Base-by-base conservation (phyloP, 2,888 invertebrate genomes). In the Myathropa florea region DNA sequence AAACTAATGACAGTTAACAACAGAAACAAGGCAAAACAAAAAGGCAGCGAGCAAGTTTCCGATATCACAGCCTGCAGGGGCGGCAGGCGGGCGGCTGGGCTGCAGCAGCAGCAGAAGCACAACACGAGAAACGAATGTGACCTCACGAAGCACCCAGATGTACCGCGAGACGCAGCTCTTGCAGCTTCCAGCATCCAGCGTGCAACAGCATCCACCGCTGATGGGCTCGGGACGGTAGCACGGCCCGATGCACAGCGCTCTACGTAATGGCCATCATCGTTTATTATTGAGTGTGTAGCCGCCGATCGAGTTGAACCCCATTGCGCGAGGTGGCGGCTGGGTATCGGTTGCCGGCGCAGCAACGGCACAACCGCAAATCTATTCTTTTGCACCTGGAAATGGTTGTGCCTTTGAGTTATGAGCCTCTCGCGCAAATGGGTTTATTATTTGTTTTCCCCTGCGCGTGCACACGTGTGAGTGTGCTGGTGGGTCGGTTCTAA, bases 311-410 rank as follows among this genome's bases (percentile, higher is more conserved):
- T 86, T 86, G 86, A 86, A 86, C 86, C 83, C 86, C 86, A 83
- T 82, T 78, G 82, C 75, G 60, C 63, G 21, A 71, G 70, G 33
- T 65, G 36, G 9, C 28, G 33, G 24, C 26, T 23, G 61, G 61
- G 57, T 23, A 24, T 23, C 57, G 57, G 23, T 57, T 57, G 24
- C 14, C 7, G 46, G 57, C 14, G 57, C 24, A 70, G 39, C 63
- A 78, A 60, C 60, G 78, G 26, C 60, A 71, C 78, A 86, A 83
- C 86, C 75, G 83, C 86, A 86, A 85, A 86, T 79, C 86, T 86
- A 86, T 86, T 86, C 86, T 83, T 86, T 86, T 86, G 83, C 86
- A 86, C 86, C 86, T 86, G 86, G 86, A 86, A 83, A 83, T 86
- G 78, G 86, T 83, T 83, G 71, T 78, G 75, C 61, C 78, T 82